These are phyloP conservation scores for Passerina amoena DNA, from an alignment of 2,113 vertebrate species.

Conservation along the genomic window DNA sequence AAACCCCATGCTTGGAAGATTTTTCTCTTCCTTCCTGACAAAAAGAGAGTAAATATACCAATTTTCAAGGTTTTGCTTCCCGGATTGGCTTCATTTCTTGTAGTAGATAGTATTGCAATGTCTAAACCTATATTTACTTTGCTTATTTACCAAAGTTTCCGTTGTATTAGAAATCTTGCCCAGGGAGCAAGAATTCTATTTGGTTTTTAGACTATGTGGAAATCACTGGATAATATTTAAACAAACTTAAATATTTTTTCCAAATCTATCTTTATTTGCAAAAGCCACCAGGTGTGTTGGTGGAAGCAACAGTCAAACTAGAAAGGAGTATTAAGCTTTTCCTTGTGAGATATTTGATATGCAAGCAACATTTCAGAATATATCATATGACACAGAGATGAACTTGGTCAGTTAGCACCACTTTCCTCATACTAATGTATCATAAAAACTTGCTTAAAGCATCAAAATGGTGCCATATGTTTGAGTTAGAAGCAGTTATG, in stretches of 20 bases:
- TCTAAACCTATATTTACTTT: background rate
- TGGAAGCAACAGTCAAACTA: background rate
- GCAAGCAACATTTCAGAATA: background rate
- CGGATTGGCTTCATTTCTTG: background rate
- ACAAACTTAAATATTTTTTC: conserved; percentile 3
- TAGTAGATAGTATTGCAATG: background rate
- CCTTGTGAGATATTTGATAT: background rate
- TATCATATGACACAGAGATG: background rate
- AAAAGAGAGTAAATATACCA: background rate
- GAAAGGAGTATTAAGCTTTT: background rate
- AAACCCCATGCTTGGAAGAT: background rate
- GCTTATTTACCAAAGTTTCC: background rate
- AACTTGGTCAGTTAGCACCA: background rate
- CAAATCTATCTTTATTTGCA: background rate
- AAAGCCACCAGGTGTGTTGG: background rate
- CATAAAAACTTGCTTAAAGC: background rate
- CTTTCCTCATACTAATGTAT: background rate
- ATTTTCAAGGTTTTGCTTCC: background rate
- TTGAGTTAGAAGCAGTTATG: background rate
- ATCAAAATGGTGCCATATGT: background rate
- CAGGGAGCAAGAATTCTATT: conserved; percentile 35
- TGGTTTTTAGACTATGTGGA: conserved; percentile 63
- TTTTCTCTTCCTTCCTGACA: background rate
- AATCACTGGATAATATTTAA: conserved; percentile 71
- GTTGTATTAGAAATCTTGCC: conserved; percentile 43